Evolutionary conservation across 2,888 invertebrate species (phyloP).

Genomic region (Himalopsyche tibetana): DNA sequence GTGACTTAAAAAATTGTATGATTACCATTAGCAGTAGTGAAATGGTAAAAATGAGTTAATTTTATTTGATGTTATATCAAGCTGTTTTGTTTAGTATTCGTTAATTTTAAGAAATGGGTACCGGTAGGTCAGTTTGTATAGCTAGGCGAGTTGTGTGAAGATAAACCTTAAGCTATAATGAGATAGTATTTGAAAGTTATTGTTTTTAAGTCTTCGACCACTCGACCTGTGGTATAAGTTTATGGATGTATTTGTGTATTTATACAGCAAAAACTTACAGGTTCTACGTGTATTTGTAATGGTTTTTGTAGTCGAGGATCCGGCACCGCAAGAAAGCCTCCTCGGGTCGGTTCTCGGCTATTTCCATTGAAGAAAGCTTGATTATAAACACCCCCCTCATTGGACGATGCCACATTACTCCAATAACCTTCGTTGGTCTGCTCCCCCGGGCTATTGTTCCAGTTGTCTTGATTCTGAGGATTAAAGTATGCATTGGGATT

Average conservation of each 20-base stretch:
- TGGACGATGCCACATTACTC: conserved; percentile 56
- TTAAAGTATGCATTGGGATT: conserved; percentile 64
- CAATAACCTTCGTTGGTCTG: conserved; percentile 60
- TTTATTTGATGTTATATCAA: too few species aligned
- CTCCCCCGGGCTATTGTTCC: conserved; percentile 61
- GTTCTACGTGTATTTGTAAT: conserved; percentile 82
- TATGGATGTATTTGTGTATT: background rate
- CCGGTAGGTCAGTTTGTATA: too few species aligned
- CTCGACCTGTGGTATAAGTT: background rate
- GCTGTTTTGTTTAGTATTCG: too few species aligned
- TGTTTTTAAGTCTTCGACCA: background rate
- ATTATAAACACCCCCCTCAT: conserved; percentile 58
- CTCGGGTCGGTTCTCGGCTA: conserved; percentile 68
- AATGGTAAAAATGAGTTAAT: too few species aligned
- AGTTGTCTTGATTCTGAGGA: conserved; percentile 65
- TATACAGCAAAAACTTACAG: conserved; percentile 75
- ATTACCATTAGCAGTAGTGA: too few species aligned
- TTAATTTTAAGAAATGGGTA: too few species aligned
- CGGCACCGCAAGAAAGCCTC: conserved; percentile 67
- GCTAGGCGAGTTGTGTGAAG: background rate
- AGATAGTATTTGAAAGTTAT: background rate
- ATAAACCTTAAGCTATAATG: background rate
- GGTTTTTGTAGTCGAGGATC: conserved; percentile 75
- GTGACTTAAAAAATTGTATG: too few species aligned
- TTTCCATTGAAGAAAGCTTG: conserved; percentile 71